Evolutionary conservation across 1,140 invertebrate species (phyloP).

Genomic region (Tetranychus urticae): DNA sequence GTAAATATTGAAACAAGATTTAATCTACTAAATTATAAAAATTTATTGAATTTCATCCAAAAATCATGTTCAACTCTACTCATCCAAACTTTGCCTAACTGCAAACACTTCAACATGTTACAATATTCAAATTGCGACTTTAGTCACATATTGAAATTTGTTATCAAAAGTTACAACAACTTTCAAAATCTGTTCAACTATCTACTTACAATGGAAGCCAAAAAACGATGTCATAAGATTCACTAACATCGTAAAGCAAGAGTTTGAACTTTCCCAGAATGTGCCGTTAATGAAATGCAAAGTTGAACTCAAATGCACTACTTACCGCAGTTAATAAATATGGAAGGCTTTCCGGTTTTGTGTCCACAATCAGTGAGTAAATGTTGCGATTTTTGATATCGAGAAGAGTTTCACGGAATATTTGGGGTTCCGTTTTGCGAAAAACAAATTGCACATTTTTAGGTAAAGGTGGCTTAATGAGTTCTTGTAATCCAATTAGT

Average conservation of each 20-base stretch:
- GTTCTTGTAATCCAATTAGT: conserved; percentile 57
- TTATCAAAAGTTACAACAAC: too few relatives aligned
- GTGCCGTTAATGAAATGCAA: not conserved
- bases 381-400: conserved; percentile 59
- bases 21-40: too few relatives aligned
- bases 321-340: conserved; percentile 57
- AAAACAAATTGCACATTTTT: conserved; percentile 46
- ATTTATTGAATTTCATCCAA: too few relatives aligned
- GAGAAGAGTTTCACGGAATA: conserved; percentile 49
- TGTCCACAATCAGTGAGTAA: conserved; percentile 59
- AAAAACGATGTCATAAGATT: too few relatives aligned
- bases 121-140: too few relatives aligned
- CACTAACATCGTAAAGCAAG: not conserved
- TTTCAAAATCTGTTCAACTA: too few relatives aligned
- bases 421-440: conserved; percentile 40
- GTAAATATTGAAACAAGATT: too few relatives aligned
- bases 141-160: too few relatives aligned
- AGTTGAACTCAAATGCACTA: not conserved
- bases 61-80: too few relatives aligned
- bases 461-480: conserved; percentile 35
- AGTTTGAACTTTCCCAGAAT: not conserved
- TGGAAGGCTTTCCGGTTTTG: conserved; percentile 44
- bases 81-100: too few relatives aligned
- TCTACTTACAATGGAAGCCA: too few relatives aligned
- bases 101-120: too few relatives aligned